phyloP scores from a whole-genome alignment of 2,888 invertebrate genomes.

The Nudaria mundana region DNA sequence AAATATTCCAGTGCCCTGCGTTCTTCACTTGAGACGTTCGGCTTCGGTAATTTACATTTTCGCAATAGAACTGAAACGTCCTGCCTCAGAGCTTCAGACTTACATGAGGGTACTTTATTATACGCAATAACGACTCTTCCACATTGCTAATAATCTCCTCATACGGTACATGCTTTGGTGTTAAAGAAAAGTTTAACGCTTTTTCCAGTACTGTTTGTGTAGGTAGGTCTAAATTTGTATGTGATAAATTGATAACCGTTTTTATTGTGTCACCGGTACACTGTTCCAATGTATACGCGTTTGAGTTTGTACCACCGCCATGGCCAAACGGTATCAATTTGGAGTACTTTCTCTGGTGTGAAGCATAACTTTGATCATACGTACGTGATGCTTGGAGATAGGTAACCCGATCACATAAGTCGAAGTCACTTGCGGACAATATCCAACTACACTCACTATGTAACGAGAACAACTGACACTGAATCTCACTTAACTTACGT shows the following conservation, averaged over 20 bases:
- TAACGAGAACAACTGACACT: background rate
- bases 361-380: background rate
- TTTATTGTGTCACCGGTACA: background rate
- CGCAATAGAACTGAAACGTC: background rate
- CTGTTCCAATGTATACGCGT: background rate
- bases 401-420: background rate
- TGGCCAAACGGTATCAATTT: background rate
- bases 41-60: background rate
- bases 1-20: background rate
- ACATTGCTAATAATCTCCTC: background rate
- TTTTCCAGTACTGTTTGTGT: background rate
- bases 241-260: background rate
- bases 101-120: background rate
- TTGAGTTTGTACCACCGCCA: background rate
- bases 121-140: background rate
- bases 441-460: background rate
- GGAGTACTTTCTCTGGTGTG: background rate
- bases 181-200: background rate
- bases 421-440: background rate
- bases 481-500: background rate
- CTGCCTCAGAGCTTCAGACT: background rate
- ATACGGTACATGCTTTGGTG: background rate
- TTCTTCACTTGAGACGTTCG: constrained; percentile 1
- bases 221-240: background rate
- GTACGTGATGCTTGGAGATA: background rate